Conservation (phyloP, 1,140 invertebrate genomes). For the Panonychus citri region DNA sequence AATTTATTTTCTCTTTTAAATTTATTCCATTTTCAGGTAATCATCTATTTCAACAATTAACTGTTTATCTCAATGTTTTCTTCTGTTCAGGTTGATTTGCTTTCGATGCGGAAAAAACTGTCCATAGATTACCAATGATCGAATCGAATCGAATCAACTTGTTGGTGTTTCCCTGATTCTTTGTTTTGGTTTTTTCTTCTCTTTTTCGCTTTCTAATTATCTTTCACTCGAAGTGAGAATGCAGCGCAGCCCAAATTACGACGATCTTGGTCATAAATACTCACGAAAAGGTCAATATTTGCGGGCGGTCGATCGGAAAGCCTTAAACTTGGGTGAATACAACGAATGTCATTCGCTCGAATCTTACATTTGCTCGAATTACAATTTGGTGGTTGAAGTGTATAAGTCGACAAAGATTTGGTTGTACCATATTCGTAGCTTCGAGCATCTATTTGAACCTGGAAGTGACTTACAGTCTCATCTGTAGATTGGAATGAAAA, state of each 20-base stretch:
- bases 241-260: neutral
- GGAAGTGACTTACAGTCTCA: neutral
- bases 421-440: neutral
- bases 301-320: neutral
- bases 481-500: neutral
- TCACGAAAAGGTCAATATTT: neutral
- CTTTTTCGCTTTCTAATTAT: too few relatives aligned
- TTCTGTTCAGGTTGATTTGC: too few relatives aligned
- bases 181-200: too few relatives aligned
- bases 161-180: too few relatives aligned
- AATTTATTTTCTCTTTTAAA: too few relatives aligned
- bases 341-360: neutral
- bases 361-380: neutral
- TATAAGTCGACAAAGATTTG: neutral
- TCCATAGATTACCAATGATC: too few relatives aligned
- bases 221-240: neutral
- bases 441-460: neutral
- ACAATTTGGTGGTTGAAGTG: neutral
- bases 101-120: too few relatives aligned
- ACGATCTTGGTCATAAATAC: neutral
- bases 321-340: neutral
- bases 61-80: too few relatives aligned
- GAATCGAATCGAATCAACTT: too few relatives aligned
- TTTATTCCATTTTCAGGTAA: too few relatives aligned
- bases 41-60: too few relatives aligned